Base-by-base conservation (phyloP, 2,888 invertebrate species). In the Polydrusus pterygomalis region DNA sequence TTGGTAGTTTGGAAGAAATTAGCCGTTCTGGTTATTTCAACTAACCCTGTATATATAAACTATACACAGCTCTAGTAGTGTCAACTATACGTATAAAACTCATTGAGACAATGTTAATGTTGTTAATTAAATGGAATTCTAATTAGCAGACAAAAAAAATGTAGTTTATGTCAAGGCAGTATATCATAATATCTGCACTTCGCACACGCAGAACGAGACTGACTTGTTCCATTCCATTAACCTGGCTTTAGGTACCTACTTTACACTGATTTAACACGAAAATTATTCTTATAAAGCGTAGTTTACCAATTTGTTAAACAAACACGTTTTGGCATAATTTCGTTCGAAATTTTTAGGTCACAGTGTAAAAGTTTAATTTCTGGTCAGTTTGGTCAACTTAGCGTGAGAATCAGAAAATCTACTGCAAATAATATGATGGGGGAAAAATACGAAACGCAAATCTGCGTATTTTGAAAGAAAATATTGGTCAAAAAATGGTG, bases 111-210 rank as follows among this genome's bases (percentile, higher is more conserved):
- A 38, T 60, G 65, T 43, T 69, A 69, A 34, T 34, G 34, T 34
- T 7, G 34, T 34, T 34, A 34, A 69, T 69, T 69, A 69, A 69
- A 69, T 69, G n/a, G 45, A 69, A 69, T 58, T 56, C 43, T 69
- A 69, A 69, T 58, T 58, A 58, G 7, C 25, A 1, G 58, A 18
- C 25, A 34, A 69, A 56, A 69, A 69, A 56, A 69, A 40, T 38
- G 58, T 30, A 58, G 58, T 69, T 58, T 69, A 69, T 69, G 68
- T 56, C 68, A 69, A 69, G 68, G 68, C 58, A 58, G 58, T 69
- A 69, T 34, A 54, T 40, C 20, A 67, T 51, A 20, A 51, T 40
- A 58, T 45, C 58, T 58, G 58, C 17, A 47, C 43, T 43, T 1
- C 1, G 43, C n/a, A 43, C 25, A 34, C 25, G 6, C 6, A 2